A percentile compares a stretch with the other conserved stretches of the same genome.
phyloP scores from a whole-genome alignment of 2,797 vertebrate species.

The Hemitrygon akajei region DNA sequence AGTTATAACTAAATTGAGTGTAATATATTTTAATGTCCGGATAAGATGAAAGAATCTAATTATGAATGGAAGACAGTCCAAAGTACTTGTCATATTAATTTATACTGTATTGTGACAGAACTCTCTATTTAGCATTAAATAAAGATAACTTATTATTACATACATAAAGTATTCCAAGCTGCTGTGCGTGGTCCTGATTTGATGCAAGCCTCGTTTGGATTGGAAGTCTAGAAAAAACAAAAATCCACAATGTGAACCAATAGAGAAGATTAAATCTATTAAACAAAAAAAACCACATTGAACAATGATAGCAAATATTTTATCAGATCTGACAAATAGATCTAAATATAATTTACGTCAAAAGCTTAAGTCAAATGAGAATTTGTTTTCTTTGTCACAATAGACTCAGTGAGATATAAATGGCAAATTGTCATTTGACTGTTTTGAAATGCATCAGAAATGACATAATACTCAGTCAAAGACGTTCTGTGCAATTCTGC shows the following conservation, averaged over 20 bases:
- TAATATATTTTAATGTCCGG: neutral
- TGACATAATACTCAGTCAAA: neutral
- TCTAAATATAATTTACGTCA: neutral
- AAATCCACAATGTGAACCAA: neutral
- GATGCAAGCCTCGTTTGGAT: neutral
- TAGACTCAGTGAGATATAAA: neutral
- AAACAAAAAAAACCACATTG: neutral
- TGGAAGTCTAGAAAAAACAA: neutral
- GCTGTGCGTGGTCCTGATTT: neutral
- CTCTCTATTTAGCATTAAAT: neutral
- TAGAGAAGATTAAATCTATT: neutral
- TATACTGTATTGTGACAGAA: neutral
- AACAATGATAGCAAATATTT: neutral
- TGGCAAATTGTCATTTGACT: too few species aligned
- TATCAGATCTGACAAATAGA: neutral
- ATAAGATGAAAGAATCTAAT: neutral
- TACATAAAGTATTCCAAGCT: conserved; percentile 20
- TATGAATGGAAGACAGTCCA: neutral
- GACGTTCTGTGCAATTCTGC: neutral
- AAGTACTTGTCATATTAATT: too few species aligned
- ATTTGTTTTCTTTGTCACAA: neutral
- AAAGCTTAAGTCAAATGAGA: neutral
- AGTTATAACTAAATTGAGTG: neutral
- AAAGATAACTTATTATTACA: neutral
- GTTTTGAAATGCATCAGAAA: neutral